Base-by-base conservation (phyloP, 2,113 vertebrate genomes). In the Empidonax traillii region DNA sequence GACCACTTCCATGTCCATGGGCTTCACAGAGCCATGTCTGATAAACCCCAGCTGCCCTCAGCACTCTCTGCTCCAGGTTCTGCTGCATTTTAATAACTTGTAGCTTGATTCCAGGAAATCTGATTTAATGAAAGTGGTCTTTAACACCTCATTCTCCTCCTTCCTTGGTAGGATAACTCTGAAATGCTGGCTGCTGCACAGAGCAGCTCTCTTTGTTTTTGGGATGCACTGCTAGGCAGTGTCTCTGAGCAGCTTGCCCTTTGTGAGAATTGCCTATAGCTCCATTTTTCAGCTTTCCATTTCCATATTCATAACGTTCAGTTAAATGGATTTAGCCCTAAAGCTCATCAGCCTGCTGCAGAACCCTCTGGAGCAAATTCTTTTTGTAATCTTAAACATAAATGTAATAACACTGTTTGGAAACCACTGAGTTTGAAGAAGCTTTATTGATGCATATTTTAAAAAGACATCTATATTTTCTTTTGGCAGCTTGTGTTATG, bases 1-100 rank as follows among this genome's bases (percentile, higher is more conserved):
- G 24, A 5, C 7, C 1, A 0, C 2, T 12, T 21, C 37, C 12
- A 0, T 2, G 7, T 18, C 0, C 4, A 0, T 10, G 43, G 62
- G 13, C 23, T 84, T 35, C 4, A 1, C 31, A 0, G 51, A 5
- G 59, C 0, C 2, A 2, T 12, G 22, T 33, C 51, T 31, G 2
- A 30, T 9, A 20, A 39, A 5, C 46, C 33, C 39, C n/a, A 51
- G 35, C 41, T 51, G 44, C 6, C 2, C 56, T n/a, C 20, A 6
- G 61, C 0, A 0, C 30, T 14, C 41, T 44, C 31, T 80, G 61
- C 92, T 66, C 62, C 66, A 25, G 43, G 5, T 14, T 27, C 0
- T 28, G 39, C 47, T 87, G 52, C 9, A 1, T 39, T 93, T n/a
- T 51, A 31, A 11, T 67, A 58, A 20, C 56, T 31, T 18, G 18